Conservation (phyloP, 2,888 invertebrate species). For the Rotaria macrura region DNA sequence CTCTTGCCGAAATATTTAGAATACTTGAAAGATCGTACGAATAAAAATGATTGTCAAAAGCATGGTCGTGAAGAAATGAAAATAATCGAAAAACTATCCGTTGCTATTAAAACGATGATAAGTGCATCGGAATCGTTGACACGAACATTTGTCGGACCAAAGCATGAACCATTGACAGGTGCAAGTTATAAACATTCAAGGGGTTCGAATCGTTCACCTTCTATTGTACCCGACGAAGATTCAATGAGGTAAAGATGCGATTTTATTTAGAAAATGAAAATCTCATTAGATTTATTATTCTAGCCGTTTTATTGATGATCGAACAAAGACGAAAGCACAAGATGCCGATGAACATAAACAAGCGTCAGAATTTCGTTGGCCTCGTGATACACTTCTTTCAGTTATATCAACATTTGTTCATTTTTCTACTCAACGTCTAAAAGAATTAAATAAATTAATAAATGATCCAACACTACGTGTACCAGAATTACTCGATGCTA, state of each 20-base stretch:
- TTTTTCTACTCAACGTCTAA: constrained; percentile 66
- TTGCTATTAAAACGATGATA: constrained; percentile 84
- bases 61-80: constrained; percentile 75
- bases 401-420: constrained; percentile 85
- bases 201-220: constrained; percentile 30
- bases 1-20: constrained; percentile 87
- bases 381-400: constrained; percentile 79
- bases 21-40: constrained; percentile 63
- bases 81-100: constrained; percentile 78
- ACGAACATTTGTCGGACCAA: constrained; percentile 27
- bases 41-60: constrained; percentile 52
- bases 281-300: not conserved
- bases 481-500: constrained; percentile 79
- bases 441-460: constrained; percentile 70
- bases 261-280: too few relatives aligned
- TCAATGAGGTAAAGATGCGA: constrained; percentile 16
- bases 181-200: constrained; percentile 23
- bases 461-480: constrained; percentile 73
- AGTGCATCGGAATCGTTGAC: constrained; percentile 90
- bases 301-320: constrained; percentile 22
- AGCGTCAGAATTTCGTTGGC: constrained; percentile 57
- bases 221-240: constrained; percentile 30
- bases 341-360: constrained; percentile 53
- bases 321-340: not conserved
- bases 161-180: not conserved